phyloP scores from a whole-genome alignment of 53 echinoderm and acorn worm genomes.

The Apostichopus leukothele region DNA sequence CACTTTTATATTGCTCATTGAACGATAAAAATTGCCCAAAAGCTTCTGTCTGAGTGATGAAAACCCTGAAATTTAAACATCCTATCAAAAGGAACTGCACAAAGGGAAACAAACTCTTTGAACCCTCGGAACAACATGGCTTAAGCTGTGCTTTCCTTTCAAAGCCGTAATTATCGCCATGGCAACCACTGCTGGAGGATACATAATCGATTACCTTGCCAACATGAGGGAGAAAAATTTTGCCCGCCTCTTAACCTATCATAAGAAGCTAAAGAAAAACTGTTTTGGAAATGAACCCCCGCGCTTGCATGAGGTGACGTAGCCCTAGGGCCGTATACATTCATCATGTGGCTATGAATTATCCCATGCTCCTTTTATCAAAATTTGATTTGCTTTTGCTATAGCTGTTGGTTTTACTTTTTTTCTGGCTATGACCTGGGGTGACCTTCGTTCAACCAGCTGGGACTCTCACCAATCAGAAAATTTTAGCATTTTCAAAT shows the following conservation, averaged over 20 bases:
- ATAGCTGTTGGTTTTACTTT: conserved; percentile 31
- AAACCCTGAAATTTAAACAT: conserved; percentile 28
- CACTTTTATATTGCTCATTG: not conserved
- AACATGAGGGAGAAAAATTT: conserved; percentile 45
- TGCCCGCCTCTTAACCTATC: conserved; percentile 43
- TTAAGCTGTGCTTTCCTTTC: conserved; percentile 35
- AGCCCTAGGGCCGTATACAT: conserved; percentile 46
- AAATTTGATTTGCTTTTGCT: conserved; percentile 37
- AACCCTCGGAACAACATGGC: conserved; percentile 40
- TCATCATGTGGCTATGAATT: conserved; percentile 48
- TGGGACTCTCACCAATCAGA: conserved; percentile 24
- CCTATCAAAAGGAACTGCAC: conserved; percentile 30
- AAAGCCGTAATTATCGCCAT: conserved; percentile 43
- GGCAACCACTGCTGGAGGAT: conserved; percentile 43
- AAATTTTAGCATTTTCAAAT: conserved; percentile 17
- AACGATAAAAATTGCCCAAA: conserved; percentile 25
- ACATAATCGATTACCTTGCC: conserved; percentile 43
- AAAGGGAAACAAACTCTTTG: conserved; percentile 47
- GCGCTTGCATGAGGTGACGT: conserved; percentile 42
- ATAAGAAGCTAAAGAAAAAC: conserved; percentile 47
- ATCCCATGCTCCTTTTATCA: conserved; percentile 45
- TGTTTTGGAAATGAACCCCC: conserved; percentile 37
- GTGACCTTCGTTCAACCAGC: conserved; percentile 44
- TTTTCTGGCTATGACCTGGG: conserved; percentile 40
- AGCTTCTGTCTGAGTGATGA: conserved; percentile 39